Percentiles rank a stretch among this genome's conserved stretches.
These are phyloP conservation scores for Solea senegalensis DNA, from an alignment of 2,113 vertebrate species.

Conservation along the genomic window DNA sequence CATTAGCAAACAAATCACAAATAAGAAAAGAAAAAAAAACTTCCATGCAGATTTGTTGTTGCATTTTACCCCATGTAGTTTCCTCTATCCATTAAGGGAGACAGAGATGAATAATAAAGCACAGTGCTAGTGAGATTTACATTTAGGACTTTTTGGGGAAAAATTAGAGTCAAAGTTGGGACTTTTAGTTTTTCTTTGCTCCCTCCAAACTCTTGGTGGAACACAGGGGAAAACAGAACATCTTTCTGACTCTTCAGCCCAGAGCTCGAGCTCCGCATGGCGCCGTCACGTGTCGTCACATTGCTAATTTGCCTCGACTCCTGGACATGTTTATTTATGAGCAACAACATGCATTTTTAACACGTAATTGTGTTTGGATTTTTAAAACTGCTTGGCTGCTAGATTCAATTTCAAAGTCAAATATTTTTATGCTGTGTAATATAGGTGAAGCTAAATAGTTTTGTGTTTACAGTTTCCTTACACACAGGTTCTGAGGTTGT, in stretches of 20 bases:
- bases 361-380: conserved; percentile 91
- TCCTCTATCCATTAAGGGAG: neutral
- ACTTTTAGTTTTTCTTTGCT: neutral
- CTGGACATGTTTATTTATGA: conserved; percentile 90
- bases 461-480: conserved; percentile 46
- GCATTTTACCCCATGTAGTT: conserved; percentile 3
- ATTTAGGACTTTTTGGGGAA: conserved; percentile 5
- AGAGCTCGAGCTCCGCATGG: conserved; percentile 74
- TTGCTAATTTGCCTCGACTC: conserved; percentile 85
- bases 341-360: conserved; percentile 89
- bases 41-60: neutral
- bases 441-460: conserved; percentile 18
- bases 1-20: conserved; percentile 30
- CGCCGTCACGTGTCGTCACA: conserved; percentile 80
- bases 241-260: conserved; percentile 69
- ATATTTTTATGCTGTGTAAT: conserved; percentile 63
- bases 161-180: neutral
- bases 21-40: neutral
- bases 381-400: conserved; percentile 86
- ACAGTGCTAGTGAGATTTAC: conserved; percentile 13
- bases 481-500: conserved; percentile 38
- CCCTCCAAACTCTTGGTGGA: neutral
- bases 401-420: conserved; percentile 96
- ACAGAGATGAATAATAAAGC: conserved; percentile 1
- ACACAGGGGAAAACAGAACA: conserved; percentile 1